Base-by-base conservation (phyloP, 1,140 invertebrate genomes). In the Drosophila repletoides region DNA sequence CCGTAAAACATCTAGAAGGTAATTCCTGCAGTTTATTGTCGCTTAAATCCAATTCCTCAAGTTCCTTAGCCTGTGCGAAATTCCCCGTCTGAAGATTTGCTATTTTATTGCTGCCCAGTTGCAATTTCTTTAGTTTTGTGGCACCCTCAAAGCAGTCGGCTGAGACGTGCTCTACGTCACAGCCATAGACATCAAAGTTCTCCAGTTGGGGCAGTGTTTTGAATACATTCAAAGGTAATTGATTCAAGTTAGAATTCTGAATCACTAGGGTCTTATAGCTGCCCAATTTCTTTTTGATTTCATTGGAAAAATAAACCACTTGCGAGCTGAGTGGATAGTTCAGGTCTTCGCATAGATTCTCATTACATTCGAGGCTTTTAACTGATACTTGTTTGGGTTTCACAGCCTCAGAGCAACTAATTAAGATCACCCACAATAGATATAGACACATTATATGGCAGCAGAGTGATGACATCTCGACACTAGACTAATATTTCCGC, bases 151-250 rank as follows among this genome's bases (percentile, higher is more conserved):
- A 83, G 22, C 79, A 72, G 9, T 38, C 31, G 2, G 14, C 22
- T 17, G 61, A 52, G 3, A 83, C 58, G 24, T 55, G 48, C 5
- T 67, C 46, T 7, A 83, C 61, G 7, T 48, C 15, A 45, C 79
- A 79, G 31, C 43, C 52, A 33, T 71, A 52, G 1, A 64, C 56
- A 40, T 74, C 29, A 4, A 84, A 29, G 5, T 53, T 53, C 6
- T 49, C 58, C 4, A 83, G 46, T 45, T 79, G 36, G 9, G 22
- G 22, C 5, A 83, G 43, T 9, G 56, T 48, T 1, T 28, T 15
- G 24, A 84, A 83, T 10, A 84, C 40, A 53, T 79, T 84, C 14
- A 65, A 46, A 0, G 79, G 79, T 45, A 83, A 12, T 28, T 74
- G 52, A 24, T 40, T 29, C 49, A 83, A 28, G 0, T 45, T 29